Conservation (phyloP, 2,888 invertebrate species). For the Orthosia gracilis region DNA sequence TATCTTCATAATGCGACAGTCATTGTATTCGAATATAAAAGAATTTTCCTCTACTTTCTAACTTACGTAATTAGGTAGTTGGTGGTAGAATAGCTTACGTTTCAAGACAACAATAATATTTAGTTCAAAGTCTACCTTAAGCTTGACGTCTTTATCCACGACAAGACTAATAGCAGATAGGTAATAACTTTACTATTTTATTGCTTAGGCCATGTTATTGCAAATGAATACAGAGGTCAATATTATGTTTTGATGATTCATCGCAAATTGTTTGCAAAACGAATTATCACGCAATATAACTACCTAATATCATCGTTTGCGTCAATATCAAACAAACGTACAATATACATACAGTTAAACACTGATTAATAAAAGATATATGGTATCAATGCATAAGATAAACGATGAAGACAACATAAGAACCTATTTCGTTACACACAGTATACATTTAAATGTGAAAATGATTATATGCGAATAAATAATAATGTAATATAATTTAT, state of each 20-base stretch:
- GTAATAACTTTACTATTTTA: slow-evolving; percentile 45
- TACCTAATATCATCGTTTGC: slow-evolving; percentile 74
- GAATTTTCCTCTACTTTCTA: slow-evolving; percentile 32
- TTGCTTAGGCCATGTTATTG: slow-evolving; percentile 74
- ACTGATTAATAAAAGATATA: slow-evolving; percentile 75
- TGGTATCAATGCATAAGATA: slow-evolving; percentile 73
- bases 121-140: slow-evolving; percentile 28
- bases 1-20: slow-evolving; percentile 29
- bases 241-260: slow-evolving; percentile 68
- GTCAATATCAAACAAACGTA: slow-evolving; percentile 73
- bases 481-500: slow-evolving; percentile 75
- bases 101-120: slow-evolving; percentile 35
- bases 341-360: slow-evolving; percentile 69
- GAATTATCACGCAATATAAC: slow-evolving; percentile 68
- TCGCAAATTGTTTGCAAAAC: slow-evolving; percentile 62
- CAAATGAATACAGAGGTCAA: slow-evolving; percentile 70
- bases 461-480: slow-evolving; percentile 83
- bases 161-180: slow-evolving; percentile 35
- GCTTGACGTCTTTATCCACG: slow-evolving; percentile 42
- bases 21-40: slow-evolving; percentile 34
- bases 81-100: slow-evolving; percentile 2
- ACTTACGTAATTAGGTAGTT: slow-evolving; percentile 42
- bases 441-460: slow-evolving; percentile 67
- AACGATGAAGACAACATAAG: slow-evolving; percentile 74
- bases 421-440: slow-evolving; percentile 73